Evolutionary conservation across 1,140 invertebrate genomes (phyloP), one percentile per base, ranked within the genome.

Genomic region (Littorina saxatilis): DNA sequence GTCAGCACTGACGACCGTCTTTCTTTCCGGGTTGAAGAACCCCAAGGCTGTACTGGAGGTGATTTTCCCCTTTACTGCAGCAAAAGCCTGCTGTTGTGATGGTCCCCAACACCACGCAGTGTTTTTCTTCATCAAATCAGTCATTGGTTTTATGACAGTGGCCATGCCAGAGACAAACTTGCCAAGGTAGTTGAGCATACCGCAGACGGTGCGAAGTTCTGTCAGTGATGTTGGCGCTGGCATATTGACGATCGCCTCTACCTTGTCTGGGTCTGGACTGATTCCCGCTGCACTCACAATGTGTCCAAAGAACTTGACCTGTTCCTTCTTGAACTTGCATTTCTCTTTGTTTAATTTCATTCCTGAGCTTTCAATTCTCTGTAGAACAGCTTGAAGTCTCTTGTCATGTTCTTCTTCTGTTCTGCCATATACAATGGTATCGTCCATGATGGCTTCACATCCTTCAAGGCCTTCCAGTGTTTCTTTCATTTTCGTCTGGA

Each of bases 261-360:
- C 52, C 83, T 93, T 93, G 3, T 87, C 86, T 66, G 86, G 88
- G 55, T 92, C 90, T 5, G 89, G 83, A 61, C 88, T 87, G 2
- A 58, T 23, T 20, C 79, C 66, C 4, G 0, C 61, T 35, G 2
- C 47, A 39, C 47, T 70, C 43, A 81, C 72, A 2, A 80, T 35
- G 32, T 82, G 82, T 13, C 84, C 82, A 40, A 83, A 80, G 40
- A 73, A 82, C 29, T 79, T 73, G 13, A 83, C 29, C 27, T 79
- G 47, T 43, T 17, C 15, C 40, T 72, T 73, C 20, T 66, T 29
- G 77, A 92, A 89, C n/a, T 87, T 55, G 84, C 91, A 89, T 84
- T 93, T 93, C 61, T 87, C 81, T 40, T 80, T 86, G 72, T 92
- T 92, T 1, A 93, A 43, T 35, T 55, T 87, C 17, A 92, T 35